Evolutionary conservation across 2,888 invertebrate genomes (phyloP).

Genomic region (Caenorhabditis drosophilae): DNA sequence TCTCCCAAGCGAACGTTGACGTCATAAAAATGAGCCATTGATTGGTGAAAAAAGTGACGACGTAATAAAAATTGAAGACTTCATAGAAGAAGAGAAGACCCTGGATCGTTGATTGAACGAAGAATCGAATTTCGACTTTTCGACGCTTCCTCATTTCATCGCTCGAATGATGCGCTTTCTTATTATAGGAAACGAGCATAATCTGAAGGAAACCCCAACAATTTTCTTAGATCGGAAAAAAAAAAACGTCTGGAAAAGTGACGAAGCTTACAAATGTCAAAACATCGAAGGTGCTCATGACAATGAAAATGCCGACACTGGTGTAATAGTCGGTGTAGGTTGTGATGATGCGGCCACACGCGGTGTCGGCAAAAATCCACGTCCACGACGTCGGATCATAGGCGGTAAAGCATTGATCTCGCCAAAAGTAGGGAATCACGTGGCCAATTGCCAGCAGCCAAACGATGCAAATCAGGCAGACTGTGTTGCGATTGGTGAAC

Average conservation of each 20-base stretch:
- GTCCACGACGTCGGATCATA: conserved; percentile 35
- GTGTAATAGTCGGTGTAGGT: conserved; percentile 44
- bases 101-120: conserved; percentile 32
- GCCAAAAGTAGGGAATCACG: conserved; percentile 44
- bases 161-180: conserved; percentile 5
- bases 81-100: conserved; percentile 39
- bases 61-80: conserved; percentile 39
- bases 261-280: conserved; percentile 25
- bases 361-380: conserved; percentile 33
- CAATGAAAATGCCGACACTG: conserved; percentile 34
- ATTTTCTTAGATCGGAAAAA: neutral
- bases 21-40: conserved; percentile 36
- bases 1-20: conserved; percentile 31
- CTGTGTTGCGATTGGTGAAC: conserved; percentile 27
- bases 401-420: conserved; percentile 37
- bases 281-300: conserved; percentile 36
- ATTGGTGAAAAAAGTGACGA: conserved; percentile 17
- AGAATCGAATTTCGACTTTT: conserved; percentile 28
- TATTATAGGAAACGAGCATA: conserved; percentile 15
- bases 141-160: conserved; percentile 14
- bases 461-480: conserved; percentile 28
- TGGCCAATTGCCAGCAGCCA: conserved; percentile 41
- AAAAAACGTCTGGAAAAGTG: neutral
- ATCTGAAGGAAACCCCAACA: neutral
- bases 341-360: conserved; percentile 35